Percentiles rank a stretch among this genome's conserved stretches.
Evolutionary conservation across 2,113 vertebrate genomes (phyloP).

Genomic region (Neogale vison): DNA sequence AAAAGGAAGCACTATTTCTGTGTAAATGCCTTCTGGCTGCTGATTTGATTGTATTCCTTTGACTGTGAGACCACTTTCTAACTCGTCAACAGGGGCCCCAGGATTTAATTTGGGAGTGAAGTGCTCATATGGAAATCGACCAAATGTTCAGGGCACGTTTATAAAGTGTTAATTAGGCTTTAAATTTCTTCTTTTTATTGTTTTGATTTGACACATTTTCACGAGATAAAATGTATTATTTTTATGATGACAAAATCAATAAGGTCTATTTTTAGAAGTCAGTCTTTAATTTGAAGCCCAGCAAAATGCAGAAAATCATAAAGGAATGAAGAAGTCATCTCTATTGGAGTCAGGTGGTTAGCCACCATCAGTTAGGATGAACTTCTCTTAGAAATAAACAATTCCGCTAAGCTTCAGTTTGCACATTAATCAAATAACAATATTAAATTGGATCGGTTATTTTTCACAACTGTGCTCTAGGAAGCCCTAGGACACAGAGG

Average conservation of each 20-base stretch:
- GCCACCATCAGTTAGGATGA: background rate
- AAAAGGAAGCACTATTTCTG: background rate
- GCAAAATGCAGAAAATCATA: background rate
- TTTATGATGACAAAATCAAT: conserved; percentile 33
- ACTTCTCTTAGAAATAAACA: background rate
- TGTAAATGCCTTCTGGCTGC: background rate
- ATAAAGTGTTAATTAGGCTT: conserved; percentile 19
- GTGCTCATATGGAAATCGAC: background rate
- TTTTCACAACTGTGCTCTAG: background rate
- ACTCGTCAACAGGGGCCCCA: background rate
- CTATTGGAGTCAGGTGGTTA: background rate
- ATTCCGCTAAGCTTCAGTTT: background rate
- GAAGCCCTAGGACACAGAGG: background rate
- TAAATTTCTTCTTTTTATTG: background rate
- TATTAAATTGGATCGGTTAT: background rate
- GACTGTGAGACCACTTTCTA: background rate
- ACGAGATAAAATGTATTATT: background rate
- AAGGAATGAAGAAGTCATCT: background rate
- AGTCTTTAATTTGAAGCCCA: background rate
- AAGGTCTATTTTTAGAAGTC: background rate
- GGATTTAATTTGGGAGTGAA: conserved; percentile 15
- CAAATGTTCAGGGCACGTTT: background rate
- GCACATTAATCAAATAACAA: background rate
- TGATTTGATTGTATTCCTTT: background rate
- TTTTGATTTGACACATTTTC: conserved; percentile 46